Percentiles rank a stretch among this genome's conserved stretches.
Conservation (phyloP, 2,113 vertebrate species). For the Progne subis region DNA sequence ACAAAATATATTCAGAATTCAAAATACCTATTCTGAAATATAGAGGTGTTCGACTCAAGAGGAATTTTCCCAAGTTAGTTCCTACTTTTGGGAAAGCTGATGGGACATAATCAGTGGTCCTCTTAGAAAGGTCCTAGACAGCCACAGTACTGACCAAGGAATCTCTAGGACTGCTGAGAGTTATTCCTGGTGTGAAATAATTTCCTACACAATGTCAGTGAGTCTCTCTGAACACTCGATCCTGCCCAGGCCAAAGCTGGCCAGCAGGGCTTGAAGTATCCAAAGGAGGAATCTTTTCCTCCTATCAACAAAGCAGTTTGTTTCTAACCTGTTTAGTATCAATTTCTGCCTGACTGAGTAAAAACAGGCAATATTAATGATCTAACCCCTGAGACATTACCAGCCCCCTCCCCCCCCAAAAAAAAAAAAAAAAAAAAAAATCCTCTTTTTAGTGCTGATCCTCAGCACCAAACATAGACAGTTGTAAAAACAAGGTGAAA, state of each 20-base stretch:
- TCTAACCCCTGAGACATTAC: not conserved
- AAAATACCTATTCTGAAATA: not conserved
- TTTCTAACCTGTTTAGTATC: not conserved
- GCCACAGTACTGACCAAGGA: not conserved
- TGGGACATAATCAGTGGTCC: not conserved
- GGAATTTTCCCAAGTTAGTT: conserved; percentile 1
- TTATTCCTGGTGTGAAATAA: not conserved
- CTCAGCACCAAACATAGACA: not conserved
- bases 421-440: not conserved
- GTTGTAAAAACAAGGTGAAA: not conserved
- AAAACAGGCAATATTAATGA: not conserved
- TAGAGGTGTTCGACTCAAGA: not conserved
- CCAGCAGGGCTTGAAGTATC: not conserved
- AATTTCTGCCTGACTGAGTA: not conserved
- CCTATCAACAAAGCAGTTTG: not conserved
- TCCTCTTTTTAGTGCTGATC: not conserved
- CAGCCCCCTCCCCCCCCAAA: not conserved
- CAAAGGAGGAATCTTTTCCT: not conserved
- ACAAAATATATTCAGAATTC: not conserved
- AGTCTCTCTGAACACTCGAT: not conserved
- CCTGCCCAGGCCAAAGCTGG: not conserved
- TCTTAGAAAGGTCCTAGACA: not conserved
- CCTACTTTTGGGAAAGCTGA: not conserved
- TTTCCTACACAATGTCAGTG: not conserved
- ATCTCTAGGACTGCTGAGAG: not conserved